Base-by-base conservation (phyloP, 30 jellyfish, hydroid and myxozoan genomes). In the Sanderia malayensis region DNA sequence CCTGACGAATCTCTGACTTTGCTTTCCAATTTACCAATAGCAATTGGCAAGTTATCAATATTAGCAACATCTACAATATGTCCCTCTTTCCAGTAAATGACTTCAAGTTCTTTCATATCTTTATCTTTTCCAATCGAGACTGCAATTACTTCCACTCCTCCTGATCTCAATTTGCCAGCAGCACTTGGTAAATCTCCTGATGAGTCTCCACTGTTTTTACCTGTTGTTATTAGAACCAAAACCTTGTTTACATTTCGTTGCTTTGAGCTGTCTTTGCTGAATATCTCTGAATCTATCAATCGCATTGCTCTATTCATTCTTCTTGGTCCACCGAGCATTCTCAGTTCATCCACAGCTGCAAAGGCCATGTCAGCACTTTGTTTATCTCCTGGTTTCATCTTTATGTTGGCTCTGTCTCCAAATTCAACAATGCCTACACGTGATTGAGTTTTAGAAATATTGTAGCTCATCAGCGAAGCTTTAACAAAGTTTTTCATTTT, bases 301-400 rank as follows among this genome's bases (percentile, higher is more conserved):
- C 74, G 71, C 27, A 87, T 52, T 34, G 96, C 94, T 66, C 52
- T 70, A 44, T 72, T 37, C 80, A 79, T 67, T 60, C 87, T 44
- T 32, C 96, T 72, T 8, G 67, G 84, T 32, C 97, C 97, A 23
- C 95, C 97, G 10, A 76, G 31, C 61, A 47, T 53, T 15, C 58
- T 18, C 31, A 85, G n/a, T 31, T 28, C 52, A 22, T 45, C 45
- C 4, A 53, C 60, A 17, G 32, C 23, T 27, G 33, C 47, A 1
- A 41, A 45, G 0, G 64, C 30, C 52, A 2, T 28, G 21, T 53
- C 29, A 0, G 26, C 62, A 53, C 73, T 71, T 1, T 73, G 73
- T 21, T 86, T 87, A 31, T 86, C 88, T 31, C 46, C 64, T 24
- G 68, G 76, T 18, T 30, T 70, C 25, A 69, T 19, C 47, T 23